phyloP scores from a whole-genome alignment of 2,113 vertebrate genomes.

The Oryzias celebensis region DNA sequence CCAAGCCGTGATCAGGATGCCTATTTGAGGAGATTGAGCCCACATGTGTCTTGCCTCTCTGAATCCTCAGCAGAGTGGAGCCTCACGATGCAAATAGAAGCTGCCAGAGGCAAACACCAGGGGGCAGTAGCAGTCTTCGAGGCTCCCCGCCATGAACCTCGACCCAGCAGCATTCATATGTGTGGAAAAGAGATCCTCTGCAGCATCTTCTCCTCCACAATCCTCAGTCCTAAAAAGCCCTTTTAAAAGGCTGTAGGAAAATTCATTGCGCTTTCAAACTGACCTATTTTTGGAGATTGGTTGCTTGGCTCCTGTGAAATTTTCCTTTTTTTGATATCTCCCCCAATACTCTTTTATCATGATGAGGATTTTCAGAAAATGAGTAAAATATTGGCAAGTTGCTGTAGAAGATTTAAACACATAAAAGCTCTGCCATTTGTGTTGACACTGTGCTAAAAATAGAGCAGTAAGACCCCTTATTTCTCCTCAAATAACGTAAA shows the following conservation, averaged over 20 bases:
- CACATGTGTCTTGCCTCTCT: constrained; percentile 28
- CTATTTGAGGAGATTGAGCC: constrained; percentile 51
- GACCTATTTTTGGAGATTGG: constrained; percentile 69
- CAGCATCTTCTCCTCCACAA: constrained; percentile 59
- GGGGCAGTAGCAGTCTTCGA: constrained; percentile 67
- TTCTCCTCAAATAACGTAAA: constrained; percentile 37
- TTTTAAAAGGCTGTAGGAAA: constrained; percentile 57
- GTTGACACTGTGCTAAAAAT: constrained; percentile 45
- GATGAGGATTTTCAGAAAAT: constrained; percentile 51
- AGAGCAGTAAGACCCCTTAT: constrained; percentile 31
- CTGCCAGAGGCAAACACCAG: constrained; percentile 37
- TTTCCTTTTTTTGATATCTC: not conserved
- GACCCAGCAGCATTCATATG: constrained; percentile 18
- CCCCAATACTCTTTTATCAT: constrained; percentile 23
- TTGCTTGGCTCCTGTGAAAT: constrained; percentile 50
- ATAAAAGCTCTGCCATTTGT: constrained; percentile 10
- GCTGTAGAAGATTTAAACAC: constrained; percentile 37
- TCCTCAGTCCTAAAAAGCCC: constrained; percentile 60
- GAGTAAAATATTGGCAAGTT: constrained; percentile 47
- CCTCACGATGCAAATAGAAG: constrained; percentile 7
- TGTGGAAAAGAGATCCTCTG: constrained; percentile 38
- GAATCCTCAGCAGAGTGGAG: constrained; percentile 42
- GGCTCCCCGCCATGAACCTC: constrained; percentile 37
- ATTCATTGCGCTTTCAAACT: constrained; percentile 65
- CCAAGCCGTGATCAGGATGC: constrained; percentile 28